A percentile compares a stretch with the other conserved stretches of the same genome.
These are phyloP conservation scores for Tholera decimalis DNA, from an alignment of 2,888 invertebrate genomes.

Conservation along the genomic window DNA sequence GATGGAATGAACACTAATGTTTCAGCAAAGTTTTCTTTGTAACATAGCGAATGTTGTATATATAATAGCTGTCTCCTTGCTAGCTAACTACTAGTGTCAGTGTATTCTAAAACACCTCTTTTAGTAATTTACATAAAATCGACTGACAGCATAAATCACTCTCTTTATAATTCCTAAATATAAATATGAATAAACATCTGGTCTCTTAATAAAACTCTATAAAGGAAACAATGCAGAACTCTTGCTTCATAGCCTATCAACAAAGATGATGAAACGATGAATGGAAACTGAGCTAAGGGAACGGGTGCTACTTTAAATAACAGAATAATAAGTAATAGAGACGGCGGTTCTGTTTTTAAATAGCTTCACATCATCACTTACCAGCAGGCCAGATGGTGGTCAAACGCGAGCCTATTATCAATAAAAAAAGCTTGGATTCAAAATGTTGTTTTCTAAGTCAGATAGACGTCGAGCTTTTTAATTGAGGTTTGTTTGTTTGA, in stretches of 20 bases:
- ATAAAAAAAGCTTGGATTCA: constrained; percentile 60
- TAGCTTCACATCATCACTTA: too few relatives aligned
- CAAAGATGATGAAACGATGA: constrained; percentile 39
- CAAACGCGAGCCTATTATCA: too few relatives aligned
- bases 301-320: constrained; percentile 64
- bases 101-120: background rate
- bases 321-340: constrained; percentile 67
- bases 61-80: background rate
- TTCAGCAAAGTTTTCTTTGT: background rate
- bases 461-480: constrained; percentile 28
- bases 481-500: constrained; percentile 16
- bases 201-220: constrained; percentile 21
- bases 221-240: constrained; percentile 43
- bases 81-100: background rate
- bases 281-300: constrained; percentile 34
- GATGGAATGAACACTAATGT: background rate
- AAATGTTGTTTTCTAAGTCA: constrained; percentile 56
- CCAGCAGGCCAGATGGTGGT: too few relatives aligned
- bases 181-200: constrained; percentile 12
- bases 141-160: background rate
- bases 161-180: background rate
- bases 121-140: background rate
- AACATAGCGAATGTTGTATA: background rate
- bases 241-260: constrained; percentile 27
- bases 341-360: too few relatives aligned